These are phyloP conservation scores for Anabas testudineus DNA, from an alignment of 2,797 vertebrate species.

Conservation along the genomic window DNA sequence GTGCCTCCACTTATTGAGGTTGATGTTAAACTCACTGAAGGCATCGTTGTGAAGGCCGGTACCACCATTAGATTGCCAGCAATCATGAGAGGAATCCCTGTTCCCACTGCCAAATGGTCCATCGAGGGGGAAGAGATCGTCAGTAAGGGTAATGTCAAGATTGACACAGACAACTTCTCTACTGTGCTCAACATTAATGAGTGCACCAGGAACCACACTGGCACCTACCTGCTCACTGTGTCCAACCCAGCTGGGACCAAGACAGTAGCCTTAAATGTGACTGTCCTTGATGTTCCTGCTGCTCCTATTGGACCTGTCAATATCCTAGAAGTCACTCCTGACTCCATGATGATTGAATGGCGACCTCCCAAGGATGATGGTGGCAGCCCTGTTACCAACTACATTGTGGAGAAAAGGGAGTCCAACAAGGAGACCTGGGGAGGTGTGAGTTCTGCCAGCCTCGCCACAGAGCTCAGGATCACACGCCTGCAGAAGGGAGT, in stretches of 20 bases:
- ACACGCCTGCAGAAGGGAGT: constrained; percentile 92
- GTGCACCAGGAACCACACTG: constrained; percentile 93
- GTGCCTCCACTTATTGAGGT: constrained; percentile 94
- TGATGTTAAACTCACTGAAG: constrained; percentile 95
- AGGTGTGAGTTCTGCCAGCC: constrained; percentile 92
- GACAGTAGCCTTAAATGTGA: constrained; percentile 91
- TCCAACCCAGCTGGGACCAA: constrained; percentile 96
- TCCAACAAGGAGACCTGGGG: constrained; percentile 97
- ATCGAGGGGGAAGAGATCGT: constrained; percentile 92
- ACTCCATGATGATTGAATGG: constrained; percentile 97
- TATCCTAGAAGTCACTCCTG: constrained; percentile 94
- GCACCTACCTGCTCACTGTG: constrained; percentile 95
- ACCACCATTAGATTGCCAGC: constrained; percentile 96
- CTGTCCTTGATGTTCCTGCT: constrained; percentile 96
- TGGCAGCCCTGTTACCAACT: constrained; percentile 94
- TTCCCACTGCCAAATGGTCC: constrained; percentile 94
- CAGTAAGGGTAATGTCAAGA: constrained; percentile 89
- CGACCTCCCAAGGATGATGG: constrained; percentile 99
- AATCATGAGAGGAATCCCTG: constrained; percentile 95
- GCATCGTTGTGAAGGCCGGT: constrained; percentile 96
- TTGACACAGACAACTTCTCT: constrained; percentile 94
- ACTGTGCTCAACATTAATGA: constrained; percentile 94
- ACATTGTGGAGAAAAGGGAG: constrained; percentile 96
- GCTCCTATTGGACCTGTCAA: constrained; percentile 96
- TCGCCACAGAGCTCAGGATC: constrained; percentile 90